A percentile compares a stretch with the other conserved stretches of the same genome.
Evolutionary conservation across 1,140 invertebrate species (phyloP).

Genomic region (Tetraneura akinire): DNA sequence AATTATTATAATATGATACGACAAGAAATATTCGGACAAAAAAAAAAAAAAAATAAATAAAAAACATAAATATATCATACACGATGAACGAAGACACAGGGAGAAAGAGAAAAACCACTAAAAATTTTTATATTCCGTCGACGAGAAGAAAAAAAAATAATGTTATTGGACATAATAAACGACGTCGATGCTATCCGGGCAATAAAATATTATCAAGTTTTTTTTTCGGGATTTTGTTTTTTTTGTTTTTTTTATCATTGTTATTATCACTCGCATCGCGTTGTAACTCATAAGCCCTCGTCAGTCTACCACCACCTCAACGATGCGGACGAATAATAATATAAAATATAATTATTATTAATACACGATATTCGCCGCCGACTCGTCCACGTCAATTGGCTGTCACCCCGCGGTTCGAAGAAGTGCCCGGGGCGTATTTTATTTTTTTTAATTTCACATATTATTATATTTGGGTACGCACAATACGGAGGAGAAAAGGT

Average conservation of each 20-base stretch:
- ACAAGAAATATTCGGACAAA: neutral
- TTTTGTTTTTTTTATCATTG: neutral
- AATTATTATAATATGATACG: neutral
- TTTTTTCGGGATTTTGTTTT: neutral
- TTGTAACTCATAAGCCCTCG: too few species aligned
- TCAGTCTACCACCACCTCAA: too few species aligned
- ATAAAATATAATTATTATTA: neutral
- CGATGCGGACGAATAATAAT: constrained; percentile 1
- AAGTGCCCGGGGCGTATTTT: constrained; percentile 15
- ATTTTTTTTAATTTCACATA: neutral
- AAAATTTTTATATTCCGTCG: constrained; percentile 2
- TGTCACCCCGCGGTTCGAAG: constrained; percentile 8
- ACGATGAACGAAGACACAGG: neutral
- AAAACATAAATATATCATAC: too few species aligned
- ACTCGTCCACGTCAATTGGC: constrained; percentile 36
- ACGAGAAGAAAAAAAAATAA: constrained; percentile 20
- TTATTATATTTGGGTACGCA: neutral
- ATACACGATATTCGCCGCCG: neutral
- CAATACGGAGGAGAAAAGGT: too few species aligned
- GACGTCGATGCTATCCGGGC: constrained; percentile 42
- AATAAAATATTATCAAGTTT: constrained; percentile 47
- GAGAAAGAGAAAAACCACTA: neutral
- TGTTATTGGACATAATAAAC: constrained; percentile 44
- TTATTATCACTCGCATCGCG: neutral
- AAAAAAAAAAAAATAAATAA: neutral